phyloP scores from a whole-genome alignment of 2,113 vertebrate genomes.

The Rhizomys pruinosus region DNA sequence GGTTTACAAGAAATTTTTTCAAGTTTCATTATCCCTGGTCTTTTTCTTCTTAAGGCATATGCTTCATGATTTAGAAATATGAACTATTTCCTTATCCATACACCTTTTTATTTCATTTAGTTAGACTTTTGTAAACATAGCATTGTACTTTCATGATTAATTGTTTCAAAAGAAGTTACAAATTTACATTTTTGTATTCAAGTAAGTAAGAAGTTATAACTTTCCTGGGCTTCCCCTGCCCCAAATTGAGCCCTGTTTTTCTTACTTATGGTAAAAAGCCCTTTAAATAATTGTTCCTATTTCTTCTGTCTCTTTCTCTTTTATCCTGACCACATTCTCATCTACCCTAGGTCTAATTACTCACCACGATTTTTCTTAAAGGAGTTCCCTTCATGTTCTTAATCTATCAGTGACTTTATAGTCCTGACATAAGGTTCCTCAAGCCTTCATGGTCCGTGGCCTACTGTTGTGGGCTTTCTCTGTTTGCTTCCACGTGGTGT shows the following conservation, averaged over 20 bases:
- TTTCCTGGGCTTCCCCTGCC: neutral
- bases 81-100: conserved; percentile 16
- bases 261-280: neutral
- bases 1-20: neutral
- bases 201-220: neutral
- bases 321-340: neutral
- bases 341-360: neutral
- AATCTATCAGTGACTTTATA: neutral
- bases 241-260: neutral
- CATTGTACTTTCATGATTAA: neutral
- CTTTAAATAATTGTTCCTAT: conserved; percentile 6
- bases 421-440: accelerated
- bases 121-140: neutral
- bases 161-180: conserved; percentile 19
- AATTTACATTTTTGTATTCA: neutral
- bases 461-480: neutral
- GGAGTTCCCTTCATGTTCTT: neutral
- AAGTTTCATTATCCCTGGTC: neutral
- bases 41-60: neutral
- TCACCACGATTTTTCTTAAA: neutral
- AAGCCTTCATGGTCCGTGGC: neutral
- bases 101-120: neutral
- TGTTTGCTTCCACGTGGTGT: neutral
- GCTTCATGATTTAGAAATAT: neutral
- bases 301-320: neutral